These are phyloP conservation scores for Habrosyne pyritoides DNA, from an alignment of 2,888 invertebrate species.

Conservation along the genomic window DNA sequence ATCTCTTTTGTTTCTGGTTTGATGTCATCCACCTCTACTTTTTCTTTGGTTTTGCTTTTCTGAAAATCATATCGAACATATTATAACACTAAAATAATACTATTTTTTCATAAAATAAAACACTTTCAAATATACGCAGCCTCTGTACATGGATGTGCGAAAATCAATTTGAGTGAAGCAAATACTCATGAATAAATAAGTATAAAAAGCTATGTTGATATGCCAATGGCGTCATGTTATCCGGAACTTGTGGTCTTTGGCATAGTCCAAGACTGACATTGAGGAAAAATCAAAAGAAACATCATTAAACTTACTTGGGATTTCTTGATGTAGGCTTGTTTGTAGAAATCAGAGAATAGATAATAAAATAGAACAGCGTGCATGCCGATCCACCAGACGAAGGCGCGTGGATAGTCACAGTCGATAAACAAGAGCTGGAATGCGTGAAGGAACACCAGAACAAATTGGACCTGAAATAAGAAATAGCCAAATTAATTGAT, in stretches of 20 bases:
- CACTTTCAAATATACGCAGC: background rate
- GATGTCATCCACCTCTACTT: conserved; percentile 47
- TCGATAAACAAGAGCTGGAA: conserved; percentile 94
- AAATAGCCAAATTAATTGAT: conserved; percentile 1
- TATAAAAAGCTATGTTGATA: background rate
- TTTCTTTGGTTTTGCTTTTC: conserved; percentile 51
- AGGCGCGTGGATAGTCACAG: conserved; percentile 94
- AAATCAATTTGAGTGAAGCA: background rate
- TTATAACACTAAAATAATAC: background rate
- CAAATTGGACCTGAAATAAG: conserved; percentile 89
- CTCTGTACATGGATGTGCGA: background rate
- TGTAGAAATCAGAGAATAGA: conserved; percentile 96
- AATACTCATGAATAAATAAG: background rate
- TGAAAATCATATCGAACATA: too few relatives aligned
- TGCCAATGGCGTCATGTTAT: conserved; percentile 1
- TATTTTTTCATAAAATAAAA: background rate
- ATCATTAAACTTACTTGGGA: conserved; percentile 36
- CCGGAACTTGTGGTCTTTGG: background rate
- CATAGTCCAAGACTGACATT: background rate
- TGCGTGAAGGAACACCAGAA: conserved; percentile 93
- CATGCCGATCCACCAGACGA: conserved; percentile 95
- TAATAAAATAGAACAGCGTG: conserved; percentile 97
- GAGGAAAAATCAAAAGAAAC: background rate
- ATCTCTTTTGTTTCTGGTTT: conserved; percentile 65
- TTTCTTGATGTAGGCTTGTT: conserved; percentile 87